A percentile compares a stretch with the other conserved stretches of the same genome.
Evolutionary conservation across 2,888 invertebrate species (phyloP).

Genomic region (Macrostomum cliftonense): DNA sequence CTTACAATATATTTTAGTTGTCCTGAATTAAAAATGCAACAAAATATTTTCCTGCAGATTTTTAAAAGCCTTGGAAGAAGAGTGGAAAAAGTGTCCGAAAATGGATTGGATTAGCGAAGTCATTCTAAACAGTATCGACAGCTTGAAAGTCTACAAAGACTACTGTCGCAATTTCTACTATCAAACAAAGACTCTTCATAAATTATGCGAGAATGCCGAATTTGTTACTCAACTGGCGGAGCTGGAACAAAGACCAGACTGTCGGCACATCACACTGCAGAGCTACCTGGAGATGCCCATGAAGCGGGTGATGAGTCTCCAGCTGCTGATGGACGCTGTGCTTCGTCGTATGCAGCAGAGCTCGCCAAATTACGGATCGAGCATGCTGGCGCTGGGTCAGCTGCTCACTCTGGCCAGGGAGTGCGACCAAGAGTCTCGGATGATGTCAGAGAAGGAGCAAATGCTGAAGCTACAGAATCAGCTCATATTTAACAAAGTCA

Average conservation of each 20-base stretch:
- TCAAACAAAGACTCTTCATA: constrained; percentile 56
- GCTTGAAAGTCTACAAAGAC: constrained; percentile 64
- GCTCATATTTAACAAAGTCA: constrained; percentile 43
- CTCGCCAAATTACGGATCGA: constrained; percentile 48
- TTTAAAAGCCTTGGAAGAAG: constrained; percentile 63
- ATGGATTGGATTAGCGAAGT: constrained; percentile 58
- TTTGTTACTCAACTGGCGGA: constrained; percentile 45
- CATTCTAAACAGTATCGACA: constrained; percentile 58
- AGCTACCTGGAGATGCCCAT: constrained; percentile 92
- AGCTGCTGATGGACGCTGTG: constrained; percentile 45
- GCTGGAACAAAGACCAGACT: constrained; percentile 53
- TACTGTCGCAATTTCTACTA: constrained; percentile 82
- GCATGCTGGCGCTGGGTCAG: constrained; percentile 22
- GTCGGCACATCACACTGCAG: constrained; percentile 65
- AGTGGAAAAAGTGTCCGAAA: constrained; percentile 75
- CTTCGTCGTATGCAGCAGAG: constrained; percentile 34
- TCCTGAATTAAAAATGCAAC: no score
- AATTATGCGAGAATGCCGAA: constrained; percentile 27
- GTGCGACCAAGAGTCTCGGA: constrained; percentile 73
- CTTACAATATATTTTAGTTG: no score
- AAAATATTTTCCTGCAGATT: constrained; percentile 43
- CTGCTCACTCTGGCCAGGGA: constrained; percentile 56
- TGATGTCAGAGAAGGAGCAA: constrained; percentile 55
- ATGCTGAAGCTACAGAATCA: constrained; percentile 47
- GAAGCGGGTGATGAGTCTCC: constrained; percentile 75